Evolutionary conservation across 2,888 invertebrate species (phyloP), one percentile per base, ranked within the genome.

Genomic region (Chymomyza procnemis): DNA sequence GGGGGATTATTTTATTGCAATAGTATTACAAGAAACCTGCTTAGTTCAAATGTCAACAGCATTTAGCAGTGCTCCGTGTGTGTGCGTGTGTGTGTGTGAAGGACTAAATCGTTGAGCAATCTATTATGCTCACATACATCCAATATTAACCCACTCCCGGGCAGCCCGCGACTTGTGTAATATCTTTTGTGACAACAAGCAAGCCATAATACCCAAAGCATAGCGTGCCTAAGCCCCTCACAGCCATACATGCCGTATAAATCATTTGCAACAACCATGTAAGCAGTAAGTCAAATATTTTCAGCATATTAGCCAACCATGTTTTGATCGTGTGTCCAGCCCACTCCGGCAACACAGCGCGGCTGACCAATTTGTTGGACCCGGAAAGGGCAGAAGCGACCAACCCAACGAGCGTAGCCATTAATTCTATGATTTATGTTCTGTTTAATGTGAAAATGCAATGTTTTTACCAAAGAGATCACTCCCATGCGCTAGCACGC

Each of bases 341-440:
- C 83, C 80, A 87, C 84, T 81, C 61, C 81, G 74, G 74, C 19
- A 52, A 65, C 64, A 67, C 65, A n/a, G 54, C 58, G 22, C 61
- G n/a, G 47, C 6, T 21, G 52, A 64, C 19, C 58, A 58, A 58
- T 58, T 47, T 58, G 58, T 46, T 47, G 57, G 54, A 22, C 55
- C 61, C 3, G n/a, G n/a, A 52, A 48, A 52, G 61, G 48, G 22
- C 55, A 9, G 48, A n/a, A n/a, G 26, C 6, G 26, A 26, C 4
- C 26, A 26, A 26, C 26, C 26, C 1, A 26, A 26, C 6, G 26
- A 56, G 65, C n/a, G n/a, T 21, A 67, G 55, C 74, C 76, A 88
- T 89, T 89, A 89, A 88, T 76, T 76, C 75, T 64, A 62, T 90
- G 89, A 89, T 89, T 89, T 89, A 89, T 89, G 90, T 83, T 83